phyloP scores from a whole-genome alignment of 92 coral and sea anemone species.

The Actinernus sp. region DNA sequence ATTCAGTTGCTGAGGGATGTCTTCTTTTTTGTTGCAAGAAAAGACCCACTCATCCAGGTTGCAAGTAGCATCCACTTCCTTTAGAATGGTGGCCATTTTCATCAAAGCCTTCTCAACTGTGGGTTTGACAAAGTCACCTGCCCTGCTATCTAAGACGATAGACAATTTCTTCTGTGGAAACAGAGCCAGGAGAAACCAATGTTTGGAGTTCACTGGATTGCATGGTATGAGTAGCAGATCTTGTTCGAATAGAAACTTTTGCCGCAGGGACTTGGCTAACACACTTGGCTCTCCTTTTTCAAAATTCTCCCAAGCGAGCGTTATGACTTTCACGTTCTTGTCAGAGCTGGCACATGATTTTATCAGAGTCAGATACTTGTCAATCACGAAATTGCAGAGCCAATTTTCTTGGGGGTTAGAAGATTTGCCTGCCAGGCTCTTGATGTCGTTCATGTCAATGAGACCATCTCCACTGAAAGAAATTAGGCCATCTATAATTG shows the following conservation, averaged over 20 bases:
- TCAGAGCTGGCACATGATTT: constrained; percentile 28
- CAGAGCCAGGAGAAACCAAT: too few relatives aligned
- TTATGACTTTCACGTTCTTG: constrained; percentile 3
- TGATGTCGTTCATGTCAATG: constrained; percentile 23
- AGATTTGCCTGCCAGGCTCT: constrained; percentile 28
- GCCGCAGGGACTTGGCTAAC: neutral
- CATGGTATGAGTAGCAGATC: too few relatives aligned
- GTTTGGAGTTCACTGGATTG: too few relatives aligned
- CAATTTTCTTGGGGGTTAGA: constrained; percentile 21
- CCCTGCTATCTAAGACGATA: constrained; percentile 5
- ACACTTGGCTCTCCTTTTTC: constrained; percentile 3
- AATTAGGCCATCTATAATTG: too few relatives aligned
- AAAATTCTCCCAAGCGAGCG: constrained; percentile 14
- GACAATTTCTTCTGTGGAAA: constrained; percentile 24
- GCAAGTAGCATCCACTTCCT: neutral
- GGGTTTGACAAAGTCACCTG: constrained; percentile 1
- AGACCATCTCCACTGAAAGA: constrained; percentile 28
- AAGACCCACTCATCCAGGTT: constrained; percentile 32
- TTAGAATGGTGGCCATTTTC: constrained; percentile 9
- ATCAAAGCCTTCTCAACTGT: too few relatives aligned
- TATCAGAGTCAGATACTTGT: constrained; percentile 8
- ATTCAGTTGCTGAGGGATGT: constrained; percentile 53
- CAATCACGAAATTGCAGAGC: constrained; percentile 56
- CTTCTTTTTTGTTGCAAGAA: constrained; percentile 20
- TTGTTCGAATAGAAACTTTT: neutral